Evolutionary conservation across 1,140 invertebrate species (phyloP), one percentile per base, ranked within the genome.

Genomic region (Heliothis subflexa): DNA sequence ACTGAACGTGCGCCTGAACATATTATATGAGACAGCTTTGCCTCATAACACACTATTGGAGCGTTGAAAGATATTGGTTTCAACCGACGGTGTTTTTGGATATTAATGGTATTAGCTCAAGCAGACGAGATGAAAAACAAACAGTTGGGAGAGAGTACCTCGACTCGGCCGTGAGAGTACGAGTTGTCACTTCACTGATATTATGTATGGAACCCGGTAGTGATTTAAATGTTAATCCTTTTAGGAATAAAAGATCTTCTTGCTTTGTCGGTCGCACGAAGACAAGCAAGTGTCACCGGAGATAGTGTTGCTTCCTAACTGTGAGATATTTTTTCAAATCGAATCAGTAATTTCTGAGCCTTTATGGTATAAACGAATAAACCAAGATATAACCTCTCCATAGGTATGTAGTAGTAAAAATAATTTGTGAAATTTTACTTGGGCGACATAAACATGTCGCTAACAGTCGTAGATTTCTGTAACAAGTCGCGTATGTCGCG

Each of bases 71-170:
- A 47, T 66, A 66, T 66, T 47, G 62, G 16, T 33, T 33, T 18
- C 28, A 64, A 3, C n/a, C 9, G 61, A 64, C 9, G 40, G 9
- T 64, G 5, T 18, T 47, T 66, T 47, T 50, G 47, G 21, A 70
- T 70, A 70, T 70, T 14, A 52, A 52, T 70, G 47, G 66, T 28
- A 50, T 68, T 68, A 68, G 45, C 47, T 70, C 62, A 66, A 66
- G 62, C 62, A 47, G 62, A 40, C 10, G 61, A 16, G 62, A 66
- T 66, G 62, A 66, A 66, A 66, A 66, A 66, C 62, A 66, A 66
- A 66, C 62, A 66, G 62, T 47, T 66, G 13, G 13, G n/a, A 21
- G 40, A 64, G n/a, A 59, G 55, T 59, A n/a, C 10, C 16, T 21
- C 40, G 0, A 40, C n/a, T 21, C 16, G 28, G 2, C 11, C 28